These are phyloP conservation scores for Holacanthella duospinosa DNA, from an alignment of 2,888 invertebrate genomes.

Conservation along the genomic window DNA sequence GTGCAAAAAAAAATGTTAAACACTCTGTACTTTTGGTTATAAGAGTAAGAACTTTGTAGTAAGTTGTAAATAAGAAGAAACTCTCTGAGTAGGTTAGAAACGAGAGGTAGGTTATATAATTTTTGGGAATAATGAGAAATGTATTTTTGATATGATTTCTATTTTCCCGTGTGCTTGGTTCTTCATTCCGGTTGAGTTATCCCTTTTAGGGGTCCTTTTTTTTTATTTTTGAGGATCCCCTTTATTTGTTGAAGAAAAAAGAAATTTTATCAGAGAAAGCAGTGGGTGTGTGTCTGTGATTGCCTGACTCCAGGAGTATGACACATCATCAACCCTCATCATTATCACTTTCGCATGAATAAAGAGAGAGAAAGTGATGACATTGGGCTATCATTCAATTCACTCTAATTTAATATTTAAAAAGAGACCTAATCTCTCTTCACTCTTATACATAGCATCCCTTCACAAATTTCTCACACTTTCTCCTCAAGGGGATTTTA, in stretches of 20 bases:
- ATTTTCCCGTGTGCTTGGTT: neutral
- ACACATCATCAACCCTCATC: neutral
- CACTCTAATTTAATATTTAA: neutral
- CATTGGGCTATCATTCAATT: neutral
- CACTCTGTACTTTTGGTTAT: too few species aligned
- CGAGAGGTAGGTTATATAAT: neutral
- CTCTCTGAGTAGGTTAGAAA: too few species aligned
- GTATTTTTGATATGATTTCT: conserved; percentile 4
- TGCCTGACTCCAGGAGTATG: neutral
- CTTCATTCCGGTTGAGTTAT: neutral
- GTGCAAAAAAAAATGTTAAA: too few species aligned
- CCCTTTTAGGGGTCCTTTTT: neutral
- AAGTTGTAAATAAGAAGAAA: too few species aligned
- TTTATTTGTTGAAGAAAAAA: neutral
- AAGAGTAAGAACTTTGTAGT: too few species aligned
- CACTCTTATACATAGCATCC: too few species aligned
- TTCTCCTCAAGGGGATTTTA: too few species aligned
- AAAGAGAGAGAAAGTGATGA: neutral
- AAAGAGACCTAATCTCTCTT: too few species aligned
- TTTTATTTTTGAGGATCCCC: too few species aligned
- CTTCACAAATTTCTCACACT: too few species aligned
- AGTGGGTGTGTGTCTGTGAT: neutral
- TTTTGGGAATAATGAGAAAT: neutral
- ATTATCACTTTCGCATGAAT: neutral
- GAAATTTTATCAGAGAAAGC: neutral